These are phyloP conservation scores for Naja naja DNA, from an alignment of 2,113 vertebrate genomes.

Conservation along the genomic window DNA sequence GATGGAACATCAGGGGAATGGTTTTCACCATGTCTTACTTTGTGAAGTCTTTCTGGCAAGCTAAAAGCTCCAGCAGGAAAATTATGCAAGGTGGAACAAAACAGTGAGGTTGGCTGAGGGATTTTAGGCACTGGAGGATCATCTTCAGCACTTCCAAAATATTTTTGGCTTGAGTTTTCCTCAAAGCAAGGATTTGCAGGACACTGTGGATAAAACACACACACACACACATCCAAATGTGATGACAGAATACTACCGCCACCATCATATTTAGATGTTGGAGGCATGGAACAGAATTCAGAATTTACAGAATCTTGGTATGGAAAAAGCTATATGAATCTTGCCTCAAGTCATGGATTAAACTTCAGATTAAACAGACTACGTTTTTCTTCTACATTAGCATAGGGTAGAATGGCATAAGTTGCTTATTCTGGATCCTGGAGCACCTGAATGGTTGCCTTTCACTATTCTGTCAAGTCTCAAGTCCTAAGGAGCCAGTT, in stretches of 20 bases:
- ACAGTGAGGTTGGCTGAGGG: conserved; percentile 88
- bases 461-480: neutral
- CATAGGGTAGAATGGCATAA: neutral
- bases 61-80: conserved; percentile 90
- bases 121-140: conserved; percentile 79
- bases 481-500: neutral
- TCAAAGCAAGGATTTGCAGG: conserved; percentile 86
- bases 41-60: conserved; percentile 95
- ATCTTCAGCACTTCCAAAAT: conserved; percentile 84
- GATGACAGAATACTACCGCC: neutral
- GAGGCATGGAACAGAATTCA: neutral
- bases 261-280: neutral
- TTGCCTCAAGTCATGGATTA: no score
- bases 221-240: neutral
- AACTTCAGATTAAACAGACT: neutral
- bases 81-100: conserved; percentile 89
- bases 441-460: neutral
- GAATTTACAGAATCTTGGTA: neutral
- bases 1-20: neutral
- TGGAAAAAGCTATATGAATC: neutral
- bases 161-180: conserved; percentile 84
- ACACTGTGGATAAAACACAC: conserved; percentile 70
- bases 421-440: neutral
- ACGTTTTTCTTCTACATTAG: neutral
- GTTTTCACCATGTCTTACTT: conserved; percentile 71